Conservation (phyloP, 2,113 vertebrate species). For the Tricholaema leucomelas region DNA sequence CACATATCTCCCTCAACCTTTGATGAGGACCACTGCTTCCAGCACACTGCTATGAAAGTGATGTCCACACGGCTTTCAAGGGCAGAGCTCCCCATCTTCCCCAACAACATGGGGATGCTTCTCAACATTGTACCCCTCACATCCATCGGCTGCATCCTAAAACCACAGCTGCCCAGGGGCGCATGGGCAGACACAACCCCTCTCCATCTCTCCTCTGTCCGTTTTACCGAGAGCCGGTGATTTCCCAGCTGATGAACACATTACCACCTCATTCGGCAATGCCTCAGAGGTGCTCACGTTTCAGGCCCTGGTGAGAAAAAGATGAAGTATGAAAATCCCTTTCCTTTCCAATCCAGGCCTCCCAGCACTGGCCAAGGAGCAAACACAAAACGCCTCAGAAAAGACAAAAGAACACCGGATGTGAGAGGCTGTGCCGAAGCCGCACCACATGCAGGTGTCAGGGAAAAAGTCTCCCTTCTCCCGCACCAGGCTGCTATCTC, state of each 20-base stretch:
- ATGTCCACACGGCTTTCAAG: background rate
- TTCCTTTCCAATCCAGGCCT: conserved; percentile 69
- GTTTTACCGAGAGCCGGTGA: background rate
- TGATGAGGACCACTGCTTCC: background rate
- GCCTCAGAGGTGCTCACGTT: conserved; percentile 61
- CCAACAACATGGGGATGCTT: background rate
- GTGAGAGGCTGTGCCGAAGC: conserved; percentile 40
- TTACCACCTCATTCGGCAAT: conserved; percentile 68
- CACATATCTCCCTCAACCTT: background rate
- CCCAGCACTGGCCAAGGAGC: conserved; percentile 42
- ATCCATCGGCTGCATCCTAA: background rate
- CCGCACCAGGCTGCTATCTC: conserved; percentile 51
- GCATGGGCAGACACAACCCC: background rate
- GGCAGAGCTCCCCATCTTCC: background rate
- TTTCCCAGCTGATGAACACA: conserved; percentile 71
- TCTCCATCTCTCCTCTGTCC: background rate
- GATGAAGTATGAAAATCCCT: conserved; percentile 73
- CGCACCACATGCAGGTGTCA: conserved; percentile 68
- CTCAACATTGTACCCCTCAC: accelerated
- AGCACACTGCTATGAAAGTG: accelerated
- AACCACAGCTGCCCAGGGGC: background rate
- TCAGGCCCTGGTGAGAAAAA: conserved; percentile 59
- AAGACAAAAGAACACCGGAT: conserved; percentile 49
- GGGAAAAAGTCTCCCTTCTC: conserved; percentile 68
- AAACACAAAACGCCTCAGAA: conserved; percentile 54